Evolutionary conservation across 2,888 invertebrate genomes (phyloP), one percentile per base, ranked within the genome.

Genomic region (Flexamia atlantica): DNA sequence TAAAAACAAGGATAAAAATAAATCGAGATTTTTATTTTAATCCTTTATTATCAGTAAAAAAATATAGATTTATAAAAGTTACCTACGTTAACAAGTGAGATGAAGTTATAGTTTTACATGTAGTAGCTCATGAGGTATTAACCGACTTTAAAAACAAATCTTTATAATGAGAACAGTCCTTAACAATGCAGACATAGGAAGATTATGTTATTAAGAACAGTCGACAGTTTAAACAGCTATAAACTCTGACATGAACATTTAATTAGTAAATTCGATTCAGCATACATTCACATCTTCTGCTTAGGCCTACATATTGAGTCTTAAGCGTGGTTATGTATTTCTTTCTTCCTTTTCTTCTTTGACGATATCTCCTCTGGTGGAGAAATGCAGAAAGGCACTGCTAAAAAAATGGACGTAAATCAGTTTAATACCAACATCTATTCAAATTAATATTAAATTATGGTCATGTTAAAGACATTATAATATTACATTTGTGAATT

Each of bases 341-440:
- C 20, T 30, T 14, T 68, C 30, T 30, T 32, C 32, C 9, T 17
- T 12, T 7, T 46, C 7, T 25, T 25, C 53, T 12, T 60, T 32
- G 30, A 30, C 30, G 30, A 5, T 17, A 20, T 40, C 70, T 36
- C 20, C 70, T 1, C n/a, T 20, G 2, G 40, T 40, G 40, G 70
- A 30, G 70, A 70, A 70, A 70, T 70, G 70, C 70, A 40, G 70
- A 20, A 70, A 70, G 70, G 70, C 70, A 70, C 70, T 70, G 32
- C 70, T 70, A 36, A n/a, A 3, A 40, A 40, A 32, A 68, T 32
- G 30, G 1, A 68, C 7, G 30, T 36, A 36, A 36, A n/a, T n/a
- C n/a, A n/a, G n/a, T n/a, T n/a, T n/a, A n/a, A n/a, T n/a, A n/a
- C n/a, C n/a, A n/a, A n/a, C n/a, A n/a, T n/a, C n/a, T n/a, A n/a